A percentile compares a stretch with the other conserved stretches of the same genome.
These are phyloP conservation scores for Plutomurus gul DNA, from an alignment of 1,140 invertebrate species.

Conservation along the genomic window DNA sequence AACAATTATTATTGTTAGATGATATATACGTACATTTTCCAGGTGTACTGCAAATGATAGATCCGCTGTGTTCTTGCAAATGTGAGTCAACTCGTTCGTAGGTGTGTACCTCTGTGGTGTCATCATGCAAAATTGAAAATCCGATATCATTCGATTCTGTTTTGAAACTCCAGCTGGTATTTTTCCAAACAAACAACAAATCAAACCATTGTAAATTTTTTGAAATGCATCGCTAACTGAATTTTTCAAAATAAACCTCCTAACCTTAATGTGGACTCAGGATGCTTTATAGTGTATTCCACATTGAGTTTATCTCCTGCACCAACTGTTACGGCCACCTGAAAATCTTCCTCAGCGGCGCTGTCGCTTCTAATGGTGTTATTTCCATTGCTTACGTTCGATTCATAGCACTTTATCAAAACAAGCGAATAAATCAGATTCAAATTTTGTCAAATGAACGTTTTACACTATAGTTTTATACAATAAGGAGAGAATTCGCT, in stretches of 20 bases:
- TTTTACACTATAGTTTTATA: too few species aligned
- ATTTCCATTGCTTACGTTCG: too few species aligned
- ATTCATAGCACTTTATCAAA: too few species aligned
- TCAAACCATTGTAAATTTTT: too few species aligned
- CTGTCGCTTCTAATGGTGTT: neutral
- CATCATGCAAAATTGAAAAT: conserved; percentile 74
- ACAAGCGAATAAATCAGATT: too few species aligned
- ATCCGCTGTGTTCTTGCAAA: conserved; percentile 77
- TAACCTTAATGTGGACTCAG: neutral
- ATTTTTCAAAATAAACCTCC: too few species aligned
- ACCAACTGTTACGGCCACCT: conserved; percentile 13
- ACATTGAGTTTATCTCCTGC: conserved; percentile 32
- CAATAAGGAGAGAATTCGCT: neutral
- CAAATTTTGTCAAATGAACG: too few species aligned
- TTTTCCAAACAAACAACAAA: too few species aligned
- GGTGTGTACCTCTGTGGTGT: conserved; percentile 67
- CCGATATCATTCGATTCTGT: conserved; percentile 86
- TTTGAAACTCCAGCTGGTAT: conserved; percentile 88
- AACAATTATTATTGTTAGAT: too few species aligned
- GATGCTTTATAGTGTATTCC: conserved; percentile 9
- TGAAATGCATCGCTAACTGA: too few species aligned
- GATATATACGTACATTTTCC: conserved; percentile 80
- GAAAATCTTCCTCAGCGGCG: neutral
- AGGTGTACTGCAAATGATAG: conserved; percentile 71
- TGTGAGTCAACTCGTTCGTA: conserved; percentile 73